Base-by-base conservation (phyloP, 2,888 invertebrate species). In the Anaspis maculata region DNA sequence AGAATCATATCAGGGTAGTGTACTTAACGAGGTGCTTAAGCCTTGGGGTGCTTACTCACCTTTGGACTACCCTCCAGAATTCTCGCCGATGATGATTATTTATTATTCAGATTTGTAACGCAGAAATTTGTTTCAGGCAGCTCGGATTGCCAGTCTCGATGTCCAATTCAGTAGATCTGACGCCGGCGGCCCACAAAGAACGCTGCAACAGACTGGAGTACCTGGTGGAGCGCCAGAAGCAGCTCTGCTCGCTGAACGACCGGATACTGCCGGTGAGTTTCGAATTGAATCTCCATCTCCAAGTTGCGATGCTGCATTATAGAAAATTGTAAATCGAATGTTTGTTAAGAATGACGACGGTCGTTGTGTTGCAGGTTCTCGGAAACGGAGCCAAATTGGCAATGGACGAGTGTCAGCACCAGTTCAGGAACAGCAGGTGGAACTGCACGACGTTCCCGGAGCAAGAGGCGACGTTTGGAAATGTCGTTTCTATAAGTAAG, bases 331-430 rank as follows among this genome's bases (percentile, higher is more conserved):
- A n/a, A n/a, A n/a, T n/a, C n/a, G n/a, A n/a, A n/a, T n/a, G n/a
- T n/a, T n/a, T n/a, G n/a, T n/a, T n/a, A n/a, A n/a, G n/a, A n/a
- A n/a, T n/a, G n/a, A n/a, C n/a, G n/a, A n/a, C 9, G 19, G 19
- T 19, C 9, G 9, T 19, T 19, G 19, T 9, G 5, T 9, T 5
- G 19, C 72, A 87, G 85, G 79, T 85, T 32, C 71, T 89, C 34
- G 79, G 83, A 39, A 74, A 76, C 12, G 91, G 90, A 10, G 90
- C 91, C 5, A 74, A 77, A 61, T 74, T 89, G 62, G 88, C 86
- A 3, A 81, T 91, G 35, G 85, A 87, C 49, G 91, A 92, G 64
- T 92, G 92, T 61, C 88, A 91, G 67, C 74, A 83, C 57, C 91
- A 92, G 69, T 91, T 92, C 62, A 72, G 79, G 39, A 80, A 83